A percentile compares a stretch with the other conserved stretches of the same genome.
Conservation (phyloP, 2,797 vertebrate species). For the Mus caroli region DNA sequence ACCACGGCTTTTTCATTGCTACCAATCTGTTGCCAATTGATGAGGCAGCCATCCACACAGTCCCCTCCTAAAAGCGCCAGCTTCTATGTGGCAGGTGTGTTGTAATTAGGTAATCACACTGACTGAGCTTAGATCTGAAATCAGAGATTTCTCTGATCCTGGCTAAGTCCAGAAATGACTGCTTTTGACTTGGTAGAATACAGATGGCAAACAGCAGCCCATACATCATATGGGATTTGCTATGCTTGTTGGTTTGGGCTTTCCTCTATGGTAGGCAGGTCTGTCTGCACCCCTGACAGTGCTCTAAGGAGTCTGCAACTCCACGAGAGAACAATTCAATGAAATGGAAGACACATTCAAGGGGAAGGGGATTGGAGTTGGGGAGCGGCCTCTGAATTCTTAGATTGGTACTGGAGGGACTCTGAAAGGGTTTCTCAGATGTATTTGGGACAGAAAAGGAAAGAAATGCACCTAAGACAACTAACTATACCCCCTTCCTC, state of each 20-base stretch:
- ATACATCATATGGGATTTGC: background rate
- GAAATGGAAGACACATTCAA: background rate
- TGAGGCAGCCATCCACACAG: background rate
- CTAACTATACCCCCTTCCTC: background rate
- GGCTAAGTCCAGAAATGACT: conserved; percentile 15
- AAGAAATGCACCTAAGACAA: background rate
- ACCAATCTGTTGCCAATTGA: background rate
- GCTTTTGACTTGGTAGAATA: background rate
- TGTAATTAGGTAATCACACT: background rate
- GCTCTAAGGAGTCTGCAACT: background rate
- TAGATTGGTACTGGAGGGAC: background rate
- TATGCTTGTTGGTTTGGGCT: background rate
- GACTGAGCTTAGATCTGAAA: conserved; percentile 56
- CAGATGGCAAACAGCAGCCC: background rate
- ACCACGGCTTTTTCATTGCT: background rate
- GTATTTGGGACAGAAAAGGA: background rate
- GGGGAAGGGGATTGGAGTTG: background rate
- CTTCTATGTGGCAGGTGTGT: background rate
- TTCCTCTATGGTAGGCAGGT: background rate
- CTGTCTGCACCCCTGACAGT: background rate
- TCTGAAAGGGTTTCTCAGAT: background rate
- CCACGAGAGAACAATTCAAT: background rate
- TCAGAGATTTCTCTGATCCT: conserved; percentile 18
- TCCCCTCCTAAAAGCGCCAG: conserved; percentile 30
- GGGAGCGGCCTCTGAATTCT: background rate